phyloP scores from a whole-genome alignment of 2,113 vertebrate genomes.

The Xiphophorus couchianus region DNA sequence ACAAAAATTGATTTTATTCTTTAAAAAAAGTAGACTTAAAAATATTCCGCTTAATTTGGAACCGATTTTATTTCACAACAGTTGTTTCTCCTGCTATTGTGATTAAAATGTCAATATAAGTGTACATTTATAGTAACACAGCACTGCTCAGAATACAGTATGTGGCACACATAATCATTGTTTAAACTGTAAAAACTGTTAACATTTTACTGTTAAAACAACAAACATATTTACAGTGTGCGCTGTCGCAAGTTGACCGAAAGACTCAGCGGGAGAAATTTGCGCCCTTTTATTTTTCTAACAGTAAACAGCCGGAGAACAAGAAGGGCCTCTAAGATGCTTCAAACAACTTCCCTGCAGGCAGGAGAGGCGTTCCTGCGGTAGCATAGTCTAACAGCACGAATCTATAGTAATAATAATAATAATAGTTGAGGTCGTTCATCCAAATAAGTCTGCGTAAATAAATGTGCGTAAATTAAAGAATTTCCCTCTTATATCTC shows the following conservation, averaged over 20 bases:
- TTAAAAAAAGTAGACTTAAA: too few relatives aligned
- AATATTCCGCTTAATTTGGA: not conserved
- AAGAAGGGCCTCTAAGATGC: slow-evolving; percentile 20
- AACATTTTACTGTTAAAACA: too few relatives aligned
- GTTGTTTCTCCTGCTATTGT: not conserved
- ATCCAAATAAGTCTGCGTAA: too few relatives aligned
- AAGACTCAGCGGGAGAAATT: slow-evolving; percentile 15
- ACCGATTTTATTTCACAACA: not conserved
- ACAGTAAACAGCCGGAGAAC: slow-evolving; percentile 18
- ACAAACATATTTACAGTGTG: too few relatives aligned
- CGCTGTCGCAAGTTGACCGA: slow-evolving; percentile 6
- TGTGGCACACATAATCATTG: not conserved
- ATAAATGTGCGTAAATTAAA: too few relatives aligned
- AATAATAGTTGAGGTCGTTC: too few relatives aligned
- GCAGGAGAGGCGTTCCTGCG: not conserved
- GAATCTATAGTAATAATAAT: too few relatives aligned
- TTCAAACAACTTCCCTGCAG: slow-evolving; percentile 6
- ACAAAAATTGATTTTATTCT: not conserved
- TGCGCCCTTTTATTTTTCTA: not conserved
- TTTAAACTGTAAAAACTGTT: too few relatives aligned
- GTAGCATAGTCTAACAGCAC: too few relatives aligned
- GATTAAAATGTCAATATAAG: too few relatives aligned
- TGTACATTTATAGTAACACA: not conserved
- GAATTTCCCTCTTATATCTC: too few relatives aligned
- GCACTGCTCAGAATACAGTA: not conserved